Evolutionary conservation across 2,797 vertebrate species (phyloP), one percentile per base, ranked within the genome.

Genomic region (Spinibarbus caldwelli): DNA sequence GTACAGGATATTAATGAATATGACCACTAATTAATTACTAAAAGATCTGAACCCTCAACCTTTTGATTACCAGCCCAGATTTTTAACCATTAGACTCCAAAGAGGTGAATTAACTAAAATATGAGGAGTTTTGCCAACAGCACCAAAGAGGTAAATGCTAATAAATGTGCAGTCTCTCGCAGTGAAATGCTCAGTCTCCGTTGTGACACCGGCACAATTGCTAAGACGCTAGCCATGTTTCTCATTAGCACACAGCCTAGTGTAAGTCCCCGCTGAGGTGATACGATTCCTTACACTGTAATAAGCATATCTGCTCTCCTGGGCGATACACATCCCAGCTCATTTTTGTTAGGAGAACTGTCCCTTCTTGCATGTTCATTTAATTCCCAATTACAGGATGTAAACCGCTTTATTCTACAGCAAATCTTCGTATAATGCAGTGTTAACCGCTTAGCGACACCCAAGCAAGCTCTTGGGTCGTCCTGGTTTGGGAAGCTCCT

Each of bases 331-430:
- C 57, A 34, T 7, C 43, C 68, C 47, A 45, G 62, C 49, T 87
- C 47, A 29, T 23, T 73, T 59, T 34, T 41, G 21, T 49, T 49
- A 62, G 9, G 2, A 36, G 8, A 38, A 31, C 31, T 67, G 21
- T 71, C 67, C 52, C 75, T 85, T 68, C 68, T 82, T 82, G 75
- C 82, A 72, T 86, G 86, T 86, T 67, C 72, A 54, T 83, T 86
- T 72, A 84, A 87, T 85, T 71, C 59, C 31, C 83, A 83, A 82
- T 73, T 78, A 85, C 77, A 78, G 23, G 9, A 26, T 76, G 21
- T 64, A 31, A 80, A 52, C 12, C 1, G 1, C 0, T 79, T 66
- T 34, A 47, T 34, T 78, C n/a, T 21, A 31, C 57, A 43, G 47
- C n/a, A 64, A 45, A 45, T 19, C 5, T 45, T 45, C 0, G 0